A percentile compares a stretch with the other conserved stretches of the same genome.
phyloP scores from a whole-genome alignment of 35 echinoderm and acorn worm genomes.

The Apostichopus parvimensis region DNA sequence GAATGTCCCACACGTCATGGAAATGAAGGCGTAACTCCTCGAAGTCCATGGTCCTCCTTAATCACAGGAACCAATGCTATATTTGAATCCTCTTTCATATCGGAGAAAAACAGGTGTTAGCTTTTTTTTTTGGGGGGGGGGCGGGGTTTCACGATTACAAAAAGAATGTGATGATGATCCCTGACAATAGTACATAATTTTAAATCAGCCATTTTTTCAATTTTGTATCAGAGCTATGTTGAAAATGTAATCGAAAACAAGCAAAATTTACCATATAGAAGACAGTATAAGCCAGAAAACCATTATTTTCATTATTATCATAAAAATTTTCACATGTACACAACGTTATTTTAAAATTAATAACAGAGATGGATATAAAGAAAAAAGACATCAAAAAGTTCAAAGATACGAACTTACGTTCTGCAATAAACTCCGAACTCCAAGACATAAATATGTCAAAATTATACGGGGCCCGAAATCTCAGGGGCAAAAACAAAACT shows the following conservation, averaged over 20 bases:
- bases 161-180: too few species aligned
- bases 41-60: too few species aligned
- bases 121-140: too few species aligned
- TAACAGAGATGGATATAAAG: not conserved
- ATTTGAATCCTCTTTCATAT: too few species aligned
- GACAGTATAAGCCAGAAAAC: not conserved
- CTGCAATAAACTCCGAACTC: not conserved
- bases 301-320: not conserved
- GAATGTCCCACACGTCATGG: too few species aligned
- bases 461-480: not conserved
- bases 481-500: not conserved
- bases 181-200: not conserved
- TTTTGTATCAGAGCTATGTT: too few species aligned
- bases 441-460: not conserved
- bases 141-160: too few species aligned
- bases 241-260: not conserved
- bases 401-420: not conserved
- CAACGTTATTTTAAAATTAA: not conserved
- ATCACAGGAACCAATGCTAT: too few species aligned
- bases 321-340: not conserved
- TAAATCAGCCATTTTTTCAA: not conserved
- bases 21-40: too few species aligned
- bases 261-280: not conserved
- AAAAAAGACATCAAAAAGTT: not conserved
- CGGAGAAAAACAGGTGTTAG: too few species aligned